These are phyloP conservation scores for Pterostichus madidus DNA, from an alignment of 2,888 invertebrate genomes.

Conservation along the genomic window DNA sequence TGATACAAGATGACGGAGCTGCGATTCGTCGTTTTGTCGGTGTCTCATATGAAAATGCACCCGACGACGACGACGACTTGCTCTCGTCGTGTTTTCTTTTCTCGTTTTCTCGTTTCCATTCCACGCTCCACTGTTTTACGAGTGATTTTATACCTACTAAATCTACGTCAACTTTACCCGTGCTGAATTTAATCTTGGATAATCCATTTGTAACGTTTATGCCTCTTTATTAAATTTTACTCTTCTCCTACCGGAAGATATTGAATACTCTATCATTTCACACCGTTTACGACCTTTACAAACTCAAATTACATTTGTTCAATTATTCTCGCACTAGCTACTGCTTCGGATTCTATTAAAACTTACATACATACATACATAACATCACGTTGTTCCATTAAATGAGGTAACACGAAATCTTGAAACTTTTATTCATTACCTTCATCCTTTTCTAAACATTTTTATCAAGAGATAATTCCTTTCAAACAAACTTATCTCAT, in stretches of 20 bases:
- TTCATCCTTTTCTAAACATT: too few relatives aligned
- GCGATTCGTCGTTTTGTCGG: conserved; percentile 8
- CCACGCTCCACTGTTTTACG: conserved; percentile 29
- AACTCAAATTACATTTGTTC: not conserved
- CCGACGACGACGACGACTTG: not conserved
- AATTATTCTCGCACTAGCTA: too few relatives aligned
- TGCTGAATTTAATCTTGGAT: conserved; percentile 48
- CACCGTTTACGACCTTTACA: not conserved
- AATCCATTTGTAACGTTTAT: conserved; percentile 54
- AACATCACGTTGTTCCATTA: too few relatives aligned
- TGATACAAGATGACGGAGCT: conserved; percentile 3
- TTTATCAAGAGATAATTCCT: too few relatives aligned
- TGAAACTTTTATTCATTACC: too few relatives aligned
- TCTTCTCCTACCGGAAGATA: conserved; percentile 12
- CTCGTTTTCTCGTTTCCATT: conserved; percentile 28
- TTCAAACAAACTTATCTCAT: too few relatives aligned
- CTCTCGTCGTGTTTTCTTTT: conserved; percentile 9
- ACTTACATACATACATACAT: too few relatives aligned
- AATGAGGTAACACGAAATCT: too few relatives aligned
- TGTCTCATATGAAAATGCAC: not conserved
- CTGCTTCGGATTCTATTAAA: too few relatives aligned
- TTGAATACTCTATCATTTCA: conserved; percentile 47
- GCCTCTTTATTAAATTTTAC: conserved; percentile 51
- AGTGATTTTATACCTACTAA: conserved; percentile 32
- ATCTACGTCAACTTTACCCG: conserved; percentile 32